Percentiles rank a stretch among this genome's conserved stretches.
These are phyloP conservation scores for Eurystomus gularis DNA, from an alignment of 2,113 vertebrate species.

Conservation along the genomic window DNA sequence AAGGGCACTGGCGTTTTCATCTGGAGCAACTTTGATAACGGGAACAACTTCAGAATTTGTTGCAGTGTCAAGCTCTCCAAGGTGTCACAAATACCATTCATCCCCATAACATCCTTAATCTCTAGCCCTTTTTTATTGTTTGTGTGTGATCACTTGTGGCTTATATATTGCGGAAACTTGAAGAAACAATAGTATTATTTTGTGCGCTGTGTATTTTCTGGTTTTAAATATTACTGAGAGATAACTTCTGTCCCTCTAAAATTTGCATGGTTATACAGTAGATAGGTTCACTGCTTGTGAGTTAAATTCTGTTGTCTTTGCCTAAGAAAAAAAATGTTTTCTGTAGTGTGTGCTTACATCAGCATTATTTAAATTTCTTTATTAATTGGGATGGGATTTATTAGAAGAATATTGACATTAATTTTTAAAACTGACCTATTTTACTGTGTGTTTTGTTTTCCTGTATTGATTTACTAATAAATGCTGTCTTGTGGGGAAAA, in stretches of 20 bases:
- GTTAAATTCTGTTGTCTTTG: background rate
- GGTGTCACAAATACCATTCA: conserved; percentile 23
- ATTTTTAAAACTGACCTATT: background rate
- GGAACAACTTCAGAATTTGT: conserved; percentile 32
- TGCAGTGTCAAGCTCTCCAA: background rate
- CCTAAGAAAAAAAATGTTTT: background rate
- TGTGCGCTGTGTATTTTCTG: background rate
- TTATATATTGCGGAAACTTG: conserved; percentile 45
- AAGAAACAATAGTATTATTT: background rate
- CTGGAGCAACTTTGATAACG: conserved; percentile 1
- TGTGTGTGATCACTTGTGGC: conserved; percentile 3
- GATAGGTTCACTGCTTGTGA: background rate
- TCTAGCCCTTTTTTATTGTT: background rate
- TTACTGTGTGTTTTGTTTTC: background rate
- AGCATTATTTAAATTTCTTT: background rate
- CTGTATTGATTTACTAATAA: background rate
- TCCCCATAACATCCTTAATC: background rate
- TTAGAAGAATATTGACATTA: background rate
- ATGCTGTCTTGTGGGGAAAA: background rate
- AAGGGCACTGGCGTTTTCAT: background rate
- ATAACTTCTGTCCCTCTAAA: background rate
- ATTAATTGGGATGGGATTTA: background rate
- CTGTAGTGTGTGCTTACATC: background rate
- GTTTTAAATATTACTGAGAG: conserved; percentile 2
- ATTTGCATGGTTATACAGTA: background rate